Evolutionary conservation across 1,140 invertebrate genomes (phyloP).

Genomic region (Pachypeltis micranthus): DNA sequence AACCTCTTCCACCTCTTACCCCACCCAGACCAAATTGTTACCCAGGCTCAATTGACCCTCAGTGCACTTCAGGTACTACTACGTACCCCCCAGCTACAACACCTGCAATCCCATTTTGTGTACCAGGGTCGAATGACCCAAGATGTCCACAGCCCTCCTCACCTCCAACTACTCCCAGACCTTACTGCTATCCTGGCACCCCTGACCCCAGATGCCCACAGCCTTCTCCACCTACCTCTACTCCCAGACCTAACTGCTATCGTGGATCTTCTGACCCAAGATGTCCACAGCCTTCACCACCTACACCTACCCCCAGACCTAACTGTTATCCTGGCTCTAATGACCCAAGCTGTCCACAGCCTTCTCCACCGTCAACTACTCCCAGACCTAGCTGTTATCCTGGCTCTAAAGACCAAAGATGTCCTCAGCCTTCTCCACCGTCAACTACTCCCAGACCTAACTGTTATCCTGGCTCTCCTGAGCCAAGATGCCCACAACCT

Average conservation of each 20-base stretch:
- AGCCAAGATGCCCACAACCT: constrained; percentile 30
- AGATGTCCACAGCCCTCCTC: constrained; percentile 28
- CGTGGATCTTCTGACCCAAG: constrained; percentile 31
- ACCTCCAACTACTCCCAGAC: constrained; percentile 21
- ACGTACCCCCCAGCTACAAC: constrained; percentile 20
- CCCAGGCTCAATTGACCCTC: constrained; percentile 31
- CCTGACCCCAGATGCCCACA: constrained; percentile 32
- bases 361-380: constrained; percentile 20
- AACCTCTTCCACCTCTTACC: constrained; percentile 22
- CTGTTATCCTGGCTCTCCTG: constrained; percentile 31
- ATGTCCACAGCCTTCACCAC: constrained; percentile 30
- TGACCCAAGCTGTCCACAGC: constrained; percentile 30
- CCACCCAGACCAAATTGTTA: constrained; percentile 24
- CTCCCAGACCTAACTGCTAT: constrained; percentile 25
- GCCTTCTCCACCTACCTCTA: constrained; percentile 16
- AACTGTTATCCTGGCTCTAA: constrained; percentile 24
- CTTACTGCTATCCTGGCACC: constrained; percentile 32
- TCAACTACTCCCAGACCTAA: constrained; percentile 29
- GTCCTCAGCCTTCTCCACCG: constrained; percentile 26
- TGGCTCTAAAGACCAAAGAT: constrained; percentile 34
- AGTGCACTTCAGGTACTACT: constrained; percentile 26
- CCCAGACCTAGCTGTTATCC: constrained; percentile 33
- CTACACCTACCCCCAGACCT: constrained; percentile 22
- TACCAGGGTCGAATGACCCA: constrained; percentile 31
- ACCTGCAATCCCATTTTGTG: constrained; percentile 16